Evolutionary conservation across 2,113 vertebrate species (phyloP).

Genomic region (Aspidoscelis tigris): DNA sequence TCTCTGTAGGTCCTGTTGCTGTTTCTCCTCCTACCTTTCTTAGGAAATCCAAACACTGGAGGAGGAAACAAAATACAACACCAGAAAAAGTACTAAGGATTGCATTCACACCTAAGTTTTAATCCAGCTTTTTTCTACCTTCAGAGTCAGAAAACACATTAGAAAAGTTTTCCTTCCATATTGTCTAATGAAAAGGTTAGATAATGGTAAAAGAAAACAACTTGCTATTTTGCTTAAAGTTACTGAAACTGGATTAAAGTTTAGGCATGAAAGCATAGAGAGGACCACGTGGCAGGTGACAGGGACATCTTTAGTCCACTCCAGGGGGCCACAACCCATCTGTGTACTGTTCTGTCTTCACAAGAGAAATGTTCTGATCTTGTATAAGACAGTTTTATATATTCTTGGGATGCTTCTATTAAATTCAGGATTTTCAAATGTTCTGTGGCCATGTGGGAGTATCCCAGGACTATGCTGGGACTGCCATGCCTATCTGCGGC

Average conservation of each 20-base stretch:
- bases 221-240: too few species aligned
- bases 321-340: background rate
- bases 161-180: too few species aligned
- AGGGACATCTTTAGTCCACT: fast-evolving
- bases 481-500: too few species aligned
- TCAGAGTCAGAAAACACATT: too few species aligned
- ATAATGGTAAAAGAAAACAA: too few species aligned
- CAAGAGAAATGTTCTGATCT: background rate
- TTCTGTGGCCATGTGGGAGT: background rate
- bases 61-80: background rate
- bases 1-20: background rate
- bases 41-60: background rate
- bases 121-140: too few species aligned
- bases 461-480: too few species aligned
- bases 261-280: background rate
- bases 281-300: background rate
- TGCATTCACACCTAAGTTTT: too few species aligned
- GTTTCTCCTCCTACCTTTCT: background rate
- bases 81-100: background rate
- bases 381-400: background rate
- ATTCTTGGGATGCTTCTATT: background rate
- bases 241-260: too few species aligned
- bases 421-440: background rate
- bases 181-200: too few species aligned
- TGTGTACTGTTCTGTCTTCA: background rate